Evolutionary conservation across 2,888 invertebrate genomes (phyloP).

Genomic region (Agriopis marginaria): DNA sequence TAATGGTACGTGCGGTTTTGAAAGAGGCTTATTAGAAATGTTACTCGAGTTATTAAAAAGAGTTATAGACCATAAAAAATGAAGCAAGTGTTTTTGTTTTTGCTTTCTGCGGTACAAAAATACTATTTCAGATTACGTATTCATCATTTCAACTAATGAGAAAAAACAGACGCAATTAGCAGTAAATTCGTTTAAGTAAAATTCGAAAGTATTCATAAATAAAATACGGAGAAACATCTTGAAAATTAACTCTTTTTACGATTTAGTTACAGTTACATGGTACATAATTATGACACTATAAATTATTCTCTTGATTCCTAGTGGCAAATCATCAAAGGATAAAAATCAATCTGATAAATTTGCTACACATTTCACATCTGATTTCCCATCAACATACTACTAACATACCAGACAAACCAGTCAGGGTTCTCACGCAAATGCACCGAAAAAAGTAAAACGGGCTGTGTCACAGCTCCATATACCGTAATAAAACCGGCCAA

Average conservation of each 20-base stretch:
- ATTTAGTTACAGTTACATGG: slow-evolving; percentile 1
- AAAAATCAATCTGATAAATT: slow-evolving; percentile 37
- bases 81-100: slow-evolving; percentile 9
- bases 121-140: neutral
- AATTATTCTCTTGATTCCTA: slow-evolving; percentile 6
- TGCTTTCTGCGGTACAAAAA: neutral
- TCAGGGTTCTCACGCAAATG: slow-evolving; percentile 44
- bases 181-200: neutral
- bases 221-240: neutral
- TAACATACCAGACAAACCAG: slow-evolving; percentile 40
- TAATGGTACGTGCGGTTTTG: slow-evolving; percentile 31
- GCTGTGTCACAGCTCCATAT: slow-evolving; percentile 20
- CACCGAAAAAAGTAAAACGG: slow-evolving; percentile 20
- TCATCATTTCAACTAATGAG: too few species aligned
- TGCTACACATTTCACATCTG: slow-evolving; percentile 35
- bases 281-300: slow-evolving; percentile 1
- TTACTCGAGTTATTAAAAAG: slow-evolving; percentile 6
- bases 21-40: slow-evolving; percentile 22
- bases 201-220: slow-evolving; percentile 28
- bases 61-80: slow-evolving; percentile 6
- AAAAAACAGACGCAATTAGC: too few species aligned
- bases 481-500: neutral
- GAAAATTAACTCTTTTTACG: slow-evolving; percentile 9
- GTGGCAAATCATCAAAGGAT: slow-evolving; percentile 28
- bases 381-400: slow-evolving; percentile 36